Percentiles rank a stretch among this genome's conserved stretches.
phyloP scores from a whole-genome alignment of 2,797 vertebrate genomes.

The Ara ararauna region DNA sequence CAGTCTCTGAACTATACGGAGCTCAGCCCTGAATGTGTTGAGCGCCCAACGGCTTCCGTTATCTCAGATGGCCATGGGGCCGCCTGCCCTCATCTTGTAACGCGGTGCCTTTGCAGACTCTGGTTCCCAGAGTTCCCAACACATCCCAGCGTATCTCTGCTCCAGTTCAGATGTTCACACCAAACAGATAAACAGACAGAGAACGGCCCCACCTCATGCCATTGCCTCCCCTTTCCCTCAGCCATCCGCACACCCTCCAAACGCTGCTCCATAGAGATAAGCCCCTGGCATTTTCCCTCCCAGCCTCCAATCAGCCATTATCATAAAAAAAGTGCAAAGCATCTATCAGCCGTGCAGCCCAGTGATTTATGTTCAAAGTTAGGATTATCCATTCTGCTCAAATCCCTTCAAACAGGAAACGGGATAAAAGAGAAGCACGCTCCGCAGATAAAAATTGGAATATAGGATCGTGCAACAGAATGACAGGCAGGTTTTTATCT shows the following conservation, averaged over 20 bases:
- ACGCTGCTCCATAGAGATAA: constrained; percentile 93
- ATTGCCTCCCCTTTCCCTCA: not conserved
- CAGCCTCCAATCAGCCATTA: constrained; percentile 86
- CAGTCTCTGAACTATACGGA: not conserved
- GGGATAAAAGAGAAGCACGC: constrained; percentile 84
- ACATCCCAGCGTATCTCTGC: not conserved
- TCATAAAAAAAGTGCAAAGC: constrained; percentile 92
- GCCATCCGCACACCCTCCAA: constrained; percentile 40
- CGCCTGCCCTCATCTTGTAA: accelerated
- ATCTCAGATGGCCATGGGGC: accelerated
- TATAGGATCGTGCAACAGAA: constrained; percentile 72
- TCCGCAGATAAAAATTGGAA: constrained; percentile 84
- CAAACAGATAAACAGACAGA: not conserved
- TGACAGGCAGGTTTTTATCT: constrained; percentile 76
- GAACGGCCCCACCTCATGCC: accelerated
- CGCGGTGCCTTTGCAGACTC: accelerated
- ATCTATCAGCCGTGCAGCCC: constrained; percentile 84
- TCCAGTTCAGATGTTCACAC: constrained; percentile 10
- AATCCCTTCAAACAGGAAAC: constrained; percentile 95
- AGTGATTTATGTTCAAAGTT: constrained; percentile 95
- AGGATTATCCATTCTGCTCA: constrained; percentile 92
- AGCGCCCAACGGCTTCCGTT: accelerated
- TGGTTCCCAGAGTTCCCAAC: not conserved
- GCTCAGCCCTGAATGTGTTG: not conserved
- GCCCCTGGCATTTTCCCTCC: constrained; percentile 88